A percentile compares a stretch with the other conserved stretches of the same genome.
phyloP scores from a whole-genome alignment of 2,888 invertebrate species.

The Heliconius charithonia region DNA sequence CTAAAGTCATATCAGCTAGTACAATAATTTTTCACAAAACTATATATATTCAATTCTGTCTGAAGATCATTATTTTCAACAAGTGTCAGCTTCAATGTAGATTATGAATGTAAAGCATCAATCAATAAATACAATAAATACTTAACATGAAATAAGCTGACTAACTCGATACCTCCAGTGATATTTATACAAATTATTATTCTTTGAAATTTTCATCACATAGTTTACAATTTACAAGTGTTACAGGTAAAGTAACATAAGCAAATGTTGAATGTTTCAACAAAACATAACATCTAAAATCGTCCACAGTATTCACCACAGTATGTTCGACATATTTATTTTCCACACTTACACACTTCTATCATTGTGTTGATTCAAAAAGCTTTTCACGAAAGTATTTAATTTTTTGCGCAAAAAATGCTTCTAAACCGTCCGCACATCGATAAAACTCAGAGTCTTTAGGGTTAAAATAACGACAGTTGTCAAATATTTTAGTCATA shows the following conservation, averaged over 20 bases:
- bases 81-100: conserved; percentile 68
- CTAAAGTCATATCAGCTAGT: conserved; percentile 77
- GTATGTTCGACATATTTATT: conserved; percentile 46
- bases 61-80: conserved; percentile 60
- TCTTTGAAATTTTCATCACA: conserved; percentile 75
- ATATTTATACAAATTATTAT: conserved; percentile 65
- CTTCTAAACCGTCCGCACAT: conserved; percentile 97
- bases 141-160: conserved; percentile 70
- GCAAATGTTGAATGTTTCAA: conserved; percentile 42
- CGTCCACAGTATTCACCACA: conserved; percentile 11
- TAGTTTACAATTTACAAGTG: conserved; percentile 73
- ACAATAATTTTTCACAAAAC: conserved; percentile 72
- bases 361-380: conserved; percentile 85
- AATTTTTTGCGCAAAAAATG: conserved; percentile 97
- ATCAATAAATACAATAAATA: conserved; percentile 82
- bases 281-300: conserved; percentile 32
- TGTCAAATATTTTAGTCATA: conserved; percentile 99
- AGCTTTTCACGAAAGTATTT: conserved; percentile 93
- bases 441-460: conserved; percentile 97
- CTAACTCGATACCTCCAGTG: conserved; percentile 61
- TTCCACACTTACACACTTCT: conserved; percentile 66
- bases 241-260: conserved; percentile 53
- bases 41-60: conserved; percentile 68
- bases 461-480: conserved; percentile 98
- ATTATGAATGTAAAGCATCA: conserved; percentile 65